Percentiles rank a stretch among this genome's conserved stretches.
Evolutionary conservation across 2,888 invertebrate species (phyloP).

Genomic region (Nemoura dubitans): DNA sequence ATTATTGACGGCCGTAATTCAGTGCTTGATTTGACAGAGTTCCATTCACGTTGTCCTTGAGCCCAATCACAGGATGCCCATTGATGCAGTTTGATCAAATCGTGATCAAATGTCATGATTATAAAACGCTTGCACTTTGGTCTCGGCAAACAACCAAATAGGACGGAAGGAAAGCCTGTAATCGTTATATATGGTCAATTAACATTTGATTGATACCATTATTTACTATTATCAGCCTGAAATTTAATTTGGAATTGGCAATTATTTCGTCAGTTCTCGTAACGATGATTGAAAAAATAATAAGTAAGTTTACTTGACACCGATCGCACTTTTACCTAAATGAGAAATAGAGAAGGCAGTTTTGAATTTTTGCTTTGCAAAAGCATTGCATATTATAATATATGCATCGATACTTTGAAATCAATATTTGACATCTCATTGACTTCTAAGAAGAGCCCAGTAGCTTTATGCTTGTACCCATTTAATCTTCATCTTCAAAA

Average conservation of each 20-base stretch:
- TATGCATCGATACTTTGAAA: neutral
- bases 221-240: too few relatives aligned
- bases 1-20: neutral
- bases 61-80: conserved; percentile 16
- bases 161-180: neutral
- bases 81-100: conserved; percentile 16
- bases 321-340: too few relatives aligned
- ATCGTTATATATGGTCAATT: neutral
- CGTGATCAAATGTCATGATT: conserved; percentile 16
- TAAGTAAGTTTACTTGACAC: neutral
- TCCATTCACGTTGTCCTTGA: conserved; percentile 17
- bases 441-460: conserved; percentile 1
- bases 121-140: neutral
- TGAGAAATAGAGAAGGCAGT: too few relatives aligned
- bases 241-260: too few relatives aligned
- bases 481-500: neutral
- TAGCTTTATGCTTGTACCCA: neutral
- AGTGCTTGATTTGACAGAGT: conserved; percentile 21
- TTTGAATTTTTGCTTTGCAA: neutral
- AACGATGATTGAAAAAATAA: neutral
- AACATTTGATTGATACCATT: neutral
- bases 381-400: neutral
- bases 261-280: neutral
- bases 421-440: neutral
- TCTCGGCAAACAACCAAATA: neutral